Base-by-base conservation (phyloP, 1,140 invertebrate species). In the Aplysia californica region DNA sequence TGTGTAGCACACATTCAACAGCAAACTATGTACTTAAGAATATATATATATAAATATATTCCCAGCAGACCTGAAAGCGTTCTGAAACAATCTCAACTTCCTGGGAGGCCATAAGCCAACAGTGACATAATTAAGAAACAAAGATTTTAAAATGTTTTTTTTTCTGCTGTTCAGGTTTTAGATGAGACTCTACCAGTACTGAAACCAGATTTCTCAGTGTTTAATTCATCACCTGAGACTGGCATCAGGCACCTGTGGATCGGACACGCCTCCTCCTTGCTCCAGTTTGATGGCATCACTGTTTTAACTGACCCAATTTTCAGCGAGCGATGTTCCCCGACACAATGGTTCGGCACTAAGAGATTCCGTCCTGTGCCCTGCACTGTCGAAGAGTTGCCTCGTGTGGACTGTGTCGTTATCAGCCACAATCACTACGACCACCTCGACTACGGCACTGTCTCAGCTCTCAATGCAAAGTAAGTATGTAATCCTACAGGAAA, bases 351-450 rank as follows among this genome's bases (percentile, higher is more conserved):
- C 33, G 90, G 90, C 5, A 84, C 87, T 18, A 89, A 86, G 56
- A 76, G 91, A 44, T 92, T 88, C 81, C 79, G 91, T 23, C 83
- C 84, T 36, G 75, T 87, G 0, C 89, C 91, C 10, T 90, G 90
- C 79, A 81, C 80, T 1, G 80, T 92, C 59, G 81, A 88, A 38
- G 89, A 91, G 58, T 79, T 92, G 21, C 91, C 90, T 39, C 64
- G 84, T 10, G 81, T 92, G 18, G 88, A 92, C 82, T 90, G 87
- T 50, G 91, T 91, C 5, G 76, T 92, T 20, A 91, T 92, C 59
- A 91, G 91, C 64, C 91, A 92, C 77, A 91, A 90, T 80, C 91
- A 92, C 85, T 92, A 91, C 76, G 91, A 92, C 82, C 91, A 92
- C 86, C 80, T 92, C 21, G 91, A 92, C 78, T 70, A 78, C 29